These are phyloP conservation scores for Aphelenchoides avenae DNA, from an alignment of 1,140 invertebrate species.

Conservation along the genomic window DNA sequence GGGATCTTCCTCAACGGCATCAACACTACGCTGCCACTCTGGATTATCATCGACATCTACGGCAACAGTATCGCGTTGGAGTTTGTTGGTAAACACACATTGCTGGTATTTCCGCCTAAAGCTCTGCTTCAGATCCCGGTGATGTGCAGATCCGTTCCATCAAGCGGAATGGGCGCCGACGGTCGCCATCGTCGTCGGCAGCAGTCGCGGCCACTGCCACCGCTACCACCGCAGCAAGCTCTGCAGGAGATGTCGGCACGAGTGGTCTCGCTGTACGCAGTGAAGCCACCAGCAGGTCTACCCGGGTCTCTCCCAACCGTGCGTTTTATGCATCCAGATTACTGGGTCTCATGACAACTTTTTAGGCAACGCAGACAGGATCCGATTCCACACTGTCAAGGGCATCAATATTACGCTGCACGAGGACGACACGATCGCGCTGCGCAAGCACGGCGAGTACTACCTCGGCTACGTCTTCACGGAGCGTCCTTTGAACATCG, in stretches of 20 bases:
- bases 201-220: neutral
- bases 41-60: conserved; percentile 92
- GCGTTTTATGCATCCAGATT: too few relatives aligned
- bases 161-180: neutral
- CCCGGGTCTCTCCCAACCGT: neutral
- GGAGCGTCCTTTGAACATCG: conserved; percentile 36
- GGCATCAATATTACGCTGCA: conserved; percentile 31
- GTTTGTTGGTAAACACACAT: conserved; percentile 66
- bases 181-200: conserved; percentile 2
- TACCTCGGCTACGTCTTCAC: conserved; percentile 45
- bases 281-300: neutral
- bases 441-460: conserved; percentile 35
- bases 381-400: conserved; percentile 35
- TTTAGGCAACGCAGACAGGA: neutral
- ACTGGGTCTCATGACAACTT: too few relatives aligned
- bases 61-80: conserved; percentile 90
- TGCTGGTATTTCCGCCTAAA: neutral
- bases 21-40: conserved; percentile 76
- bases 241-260: neutral
- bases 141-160: conserved; percentile 27
- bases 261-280: neutral
- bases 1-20: conserved; percentile 86
- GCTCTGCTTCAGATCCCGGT: conserved; percentile 15
- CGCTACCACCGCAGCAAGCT: neutral
- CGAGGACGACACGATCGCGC: conserved; percentile 23